Conservation (phyloP, 2,113 vertebrate species). For the Hassar affinis region DNA sequence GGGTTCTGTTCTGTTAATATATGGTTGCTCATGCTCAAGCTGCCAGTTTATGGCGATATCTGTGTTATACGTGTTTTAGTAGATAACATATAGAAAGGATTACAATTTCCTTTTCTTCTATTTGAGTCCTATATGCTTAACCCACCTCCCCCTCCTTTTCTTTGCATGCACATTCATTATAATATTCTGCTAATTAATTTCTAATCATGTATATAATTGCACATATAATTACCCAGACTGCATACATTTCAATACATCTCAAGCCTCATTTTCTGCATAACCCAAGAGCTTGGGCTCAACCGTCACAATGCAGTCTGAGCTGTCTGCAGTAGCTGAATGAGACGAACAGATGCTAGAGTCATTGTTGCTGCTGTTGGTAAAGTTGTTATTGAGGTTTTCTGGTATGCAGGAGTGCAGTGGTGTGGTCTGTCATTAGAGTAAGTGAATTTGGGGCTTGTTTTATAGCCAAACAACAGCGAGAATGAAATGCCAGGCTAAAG, state of each 20-base stretch:
- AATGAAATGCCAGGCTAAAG: not conserved
- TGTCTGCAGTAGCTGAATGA: not conserved
- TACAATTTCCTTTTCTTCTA: not conserved
- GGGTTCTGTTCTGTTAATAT: not conserved
- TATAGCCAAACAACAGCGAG: slow-evolving; percentile 7
- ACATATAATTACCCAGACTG: not conserved
- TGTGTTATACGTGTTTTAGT: too few relatives aligned
- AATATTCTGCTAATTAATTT: not conserved
- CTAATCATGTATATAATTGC: not conserved
- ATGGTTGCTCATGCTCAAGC: not conserved
- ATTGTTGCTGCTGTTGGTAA: not conserved
- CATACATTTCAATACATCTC: not conserved
- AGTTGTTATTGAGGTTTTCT: slow-evolving; percentile 29
- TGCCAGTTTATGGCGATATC: not conserved
- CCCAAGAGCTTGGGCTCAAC: not conserved
- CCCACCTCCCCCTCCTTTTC: too few relatives aligned
- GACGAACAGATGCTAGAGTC: not conserved
- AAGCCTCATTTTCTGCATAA: not conserved
- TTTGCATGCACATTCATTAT: not conserved
- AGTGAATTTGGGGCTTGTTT: slow-evolving; percentile 44
- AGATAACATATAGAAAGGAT: not conserved
- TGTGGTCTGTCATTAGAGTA: slow-evolving; percentile 48
- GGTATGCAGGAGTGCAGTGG: slow-evolving; percentile 33
- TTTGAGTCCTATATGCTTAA: not conserved
- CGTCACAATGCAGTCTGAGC: not conserved